These are phyloP conservation scores for Chloromyia formosa DNA, from an alignment of 2,888 invertebrate species.

Conservation along the genomic window DNA sequence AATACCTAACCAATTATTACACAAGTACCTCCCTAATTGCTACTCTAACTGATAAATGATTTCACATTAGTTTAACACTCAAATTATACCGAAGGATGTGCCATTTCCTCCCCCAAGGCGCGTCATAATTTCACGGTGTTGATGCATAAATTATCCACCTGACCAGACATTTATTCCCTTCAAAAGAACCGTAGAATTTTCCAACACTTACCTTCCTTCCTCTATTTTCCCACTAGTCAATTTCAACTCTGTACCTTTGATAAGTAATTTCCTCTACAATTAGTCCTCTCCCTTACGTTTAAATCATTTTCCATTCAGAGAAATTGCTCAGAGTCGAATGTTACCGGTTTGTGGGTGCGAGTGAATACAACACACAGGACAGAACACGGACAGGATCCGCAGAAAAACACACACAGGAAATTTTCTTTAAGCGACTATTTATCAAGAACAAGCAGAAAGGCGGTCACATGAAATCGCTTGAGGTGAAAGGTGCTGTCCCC, in stretches of 20 bases:
- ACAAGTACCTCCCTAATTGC: too few species aligned
- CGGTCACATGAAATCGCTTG: constrained; percentile 48
- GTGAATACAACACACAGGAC: too few species aligned
- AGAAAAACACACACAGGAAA: constrained; percentile 41
- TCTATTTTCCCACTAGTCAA: too few species aligned
- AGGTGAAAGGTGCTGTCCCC: constrained; percentile 46
- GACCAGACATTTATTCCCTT: not conserved
- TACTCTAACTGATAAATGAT: too few species aligned
- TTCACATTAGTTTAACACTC: too few species aligned
- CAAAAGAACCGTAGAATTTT: not conserved
- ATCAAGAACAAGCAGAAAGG: constrained; percentile 44
- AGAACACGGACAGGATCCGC: not conserved
- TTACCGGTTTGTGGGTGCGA: not conserved
- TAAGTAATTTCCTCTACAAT: constrained; percentile 43
- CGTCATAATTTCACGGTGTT: not conserved
- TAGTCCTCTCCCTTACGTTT: constrained; percentile 30
- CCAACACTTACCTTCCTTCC: constrained; percentile 12
- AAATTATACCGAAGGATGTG: too few species aligned
- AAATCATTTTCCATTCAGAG: constrained; percentile 27
- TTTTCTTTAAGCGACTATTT: constrained; percentile 39
- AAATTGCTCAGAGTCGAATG: not conserved
- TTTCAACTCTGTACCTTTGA: constrained; percentile 11
- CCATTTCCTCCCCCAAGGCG: not conserved
- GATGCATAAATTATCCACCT: not conserved
- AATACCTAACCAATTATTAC: too few species aligned